Conservation (phyloP, 2,113 vertebrate species). For the Mormyrus lacerda region DNA sequence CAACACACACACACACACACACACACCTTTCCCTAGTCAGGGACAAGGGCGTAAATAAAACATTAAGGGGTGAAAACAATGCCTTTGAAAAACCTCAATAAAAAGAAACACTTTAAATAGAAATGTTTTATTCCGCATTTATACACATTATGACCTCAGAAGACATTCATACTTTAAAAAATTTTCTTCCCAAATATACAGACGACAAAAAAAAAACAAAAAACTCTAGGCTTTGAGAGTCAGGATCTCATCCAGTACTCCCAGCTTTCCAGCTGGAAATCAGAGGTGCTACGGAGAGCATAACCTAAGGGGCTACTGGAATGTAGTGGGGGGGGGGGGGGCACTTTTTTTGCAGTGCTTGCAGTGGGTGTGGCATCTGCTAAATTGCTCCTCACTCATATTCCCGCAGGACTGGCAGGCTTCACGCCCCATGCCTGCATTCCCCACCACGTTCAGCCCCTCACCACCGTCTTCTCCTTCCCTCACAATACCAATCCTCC, state of each 20-base stretch:
- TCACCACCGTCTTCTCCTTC: not conserved
- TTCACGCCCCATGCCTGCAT: too few species aligned
- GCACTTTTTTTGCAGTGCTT: not conserved
- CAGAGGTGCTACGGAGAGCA: not conserved
- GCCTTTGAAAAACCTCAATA: not conserved
- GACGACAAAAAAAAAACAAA: not conserved
- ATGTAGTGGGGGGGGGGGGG: not conserved
- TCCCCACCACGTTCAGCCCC: not conserved
- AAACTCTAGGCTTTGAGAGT: not conserved
- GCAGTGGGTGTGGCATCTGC: not conserved
- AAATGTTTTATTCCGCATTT: constrained; percentile 9
- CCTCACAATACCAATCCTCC: not conserved
- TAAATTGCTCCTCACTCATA: not conserved
- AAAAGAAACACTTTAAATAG: not conserved
- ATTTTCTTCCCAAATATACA: constrained; percentile 4
- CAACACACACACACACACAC: too few species aligned
- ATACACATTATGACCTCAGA: not conserved
- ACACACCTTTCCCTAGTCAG: not conserved
- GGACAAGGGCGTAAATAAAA: not conserved
- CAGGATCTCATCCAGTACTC: not conserved
- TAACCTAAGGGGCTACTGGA: not conserved
- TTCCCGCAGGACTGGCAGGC: not conserved
- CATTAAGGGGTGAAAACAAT: not conserved
- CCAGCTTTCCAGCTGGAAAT: not conserved
- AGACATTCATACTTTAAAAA: constrained; percentile 17